A percentile compares a stretch with the other conserved stretches of the same genome.
phyloP scores from a whole-genome alignment of 2,888 invertebrate species.

The Hanleya hanleyi region DNA sequence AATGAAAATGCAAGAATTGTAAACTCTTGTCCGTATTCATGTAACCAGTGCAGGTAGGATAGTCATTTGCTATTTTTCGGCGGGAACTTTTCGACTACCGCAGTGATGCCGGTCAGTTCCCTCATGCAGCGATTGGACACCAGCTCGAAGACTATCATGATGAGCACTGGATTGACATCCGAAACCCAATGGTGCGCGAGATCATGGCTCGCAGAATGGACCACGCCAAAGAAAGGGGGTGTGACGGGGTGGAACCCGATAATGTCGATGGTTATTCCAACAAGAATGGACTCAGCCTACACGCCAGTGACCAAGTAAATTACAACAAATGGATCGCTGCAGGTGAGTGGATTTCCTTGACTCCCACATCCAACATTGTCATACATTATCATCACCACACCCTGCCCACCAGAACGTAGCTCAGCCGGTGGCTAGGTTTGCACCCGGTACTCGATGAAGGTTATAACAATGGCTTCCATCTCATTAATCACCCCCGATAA shows the following conservation, averaged over 20 bases:
- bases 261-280: slow-evolving; percentile 48
- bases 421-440: too few species aligned
- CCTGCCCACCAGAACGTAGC: too few species aligned
- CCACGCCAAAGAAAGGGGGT: slow-evolving; percentile 39
- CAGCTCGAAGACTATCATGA: slow-evolving; percentile 43
- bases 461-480: too few species aligned
- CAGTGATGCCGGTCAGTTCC: slow-evolving; percentile 37
- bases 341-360: too few species aligned
- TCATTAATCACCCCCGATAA: too few species aligned
- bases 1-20: too few species aligned
- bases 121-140: slow-evolving; percentile 37
- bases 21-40: too few species aligned
- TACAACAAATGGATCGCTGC: slow-evolving; percentile 47
- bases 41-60: slow-evolving; percentile 44
- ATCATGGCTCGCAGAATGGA: slow-evolving; percentile 45
- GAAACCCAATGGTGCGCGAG: slow-evolving; percentile 23
- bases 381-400: too few species aligned
- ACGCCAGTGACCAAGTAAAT: slow-evolving; percentile 38
- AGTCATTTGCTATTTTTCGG: slow-evolving; percentile 53
- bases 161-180: slow-evolving; percentile 46
- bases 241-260: slow-evolving; percentile 54
- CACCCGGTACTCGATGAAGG: too few species aligned
- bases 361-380: too few species aligned
- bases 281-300: slow-evolving; percentile 31
- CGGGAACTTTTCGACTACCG: slow-evolving; percentile 44